Percentiles rank a stretch among this genome's conserved stretches.
These are phyloP conservation scores for Leptinotarsa defecta DNA, from an alignment of 1,140 invertebrate species.

Conservation along the genomic window DNA sequence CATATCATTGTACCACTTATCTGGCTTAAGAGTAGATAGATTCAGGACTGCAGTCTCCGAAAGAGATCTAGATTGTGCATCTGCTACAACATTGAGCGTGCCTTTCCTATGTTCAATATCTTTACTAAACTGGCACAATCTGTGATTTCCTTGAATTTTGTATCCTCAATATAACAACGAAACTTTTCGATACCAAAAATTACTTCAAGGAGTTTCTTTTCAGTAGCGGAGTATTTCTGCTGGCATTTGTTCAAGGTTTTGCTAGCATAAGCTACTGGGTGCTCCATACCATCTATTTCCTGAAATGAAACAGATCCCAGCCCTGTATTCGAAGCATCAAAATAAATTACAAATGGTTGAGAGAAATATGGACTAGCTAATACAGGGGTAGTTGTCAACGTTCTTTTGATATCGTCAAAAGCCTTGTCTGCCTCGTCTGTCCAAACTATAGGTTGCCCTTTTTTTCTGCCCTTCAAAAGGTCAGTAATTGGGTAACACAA, in stretches of 20 bases:
- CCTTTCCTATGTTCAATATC: not conserved
- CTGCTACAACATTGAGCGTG: constrained; percentile 3
- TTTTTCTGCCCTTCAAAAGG: constrained; percentile 20
- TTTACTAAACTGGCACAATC: constrained; percentile 37
- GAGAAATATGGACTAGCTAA: not conserved
- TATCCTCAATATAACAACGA: constrained; percentile 54
- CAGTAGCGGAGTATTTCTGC: constrained; percentile 50
- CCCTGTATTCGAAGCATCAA: not conserved
- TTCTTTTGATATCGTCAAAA: not conserved
- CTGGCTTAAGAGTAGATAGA: no score
- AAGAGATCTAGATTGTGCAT: not conserved
- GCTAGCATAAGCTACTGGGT: not conserved
- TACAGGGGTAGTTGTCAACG: not conserved
- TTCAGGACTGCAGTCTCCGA: no score
- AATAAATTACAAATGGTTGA: not conserved
- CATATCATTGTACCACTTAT: no score
- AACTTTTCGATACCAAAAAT: constrained; percentile 56
- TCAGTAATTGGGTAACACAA: not conserved
- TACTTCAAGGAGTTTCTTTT: constrained; percentile 57
- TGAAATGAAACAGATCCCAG: constrained; percentile 14
- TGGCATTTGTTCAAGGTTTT: not conserved
- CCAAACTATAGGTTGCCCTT: not conserved
- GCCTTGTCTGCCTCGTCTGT: not conserved
- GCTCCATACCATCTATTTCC: constrained; percentile 35
- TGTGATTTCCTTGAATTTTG: constrained; percentile 52